Evolutionary conservation across 2,113 vertebrate species (phyloP).

Genomic region (Orycteropus afer): DNA sequence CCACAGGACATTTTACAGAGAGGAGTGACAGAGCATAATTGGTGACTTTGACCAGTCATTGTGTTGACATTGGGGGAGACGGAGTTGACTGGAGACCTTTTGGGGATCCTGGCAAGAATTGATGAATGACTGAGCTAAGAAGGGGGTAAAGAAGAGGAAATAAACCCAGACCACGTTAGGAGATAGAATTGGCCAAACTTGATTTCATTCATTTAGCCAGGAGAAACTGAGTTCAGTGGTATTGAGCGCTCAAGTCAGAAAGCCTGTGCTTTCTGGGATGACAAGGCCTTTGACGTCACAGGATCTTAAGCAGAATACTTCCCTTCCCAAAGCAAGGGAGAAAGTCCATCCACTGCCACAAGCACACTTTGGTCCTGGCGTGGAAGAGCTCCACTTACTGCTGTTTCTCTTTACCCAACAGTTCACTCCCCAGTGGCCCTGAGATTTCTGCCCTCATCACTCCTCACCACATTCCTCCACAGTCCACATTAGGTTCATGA

Average conservation of each 20-base stretch:
- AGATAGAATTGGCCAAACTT: too few relatives aligned
- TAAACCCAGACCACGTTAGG: not conserved
- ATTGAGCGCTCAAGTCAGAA: accelerated
- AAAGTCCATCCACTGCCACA: accelerated
- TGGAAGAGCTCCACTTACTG: not conserved
- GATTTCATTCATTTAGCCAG: accelerated
- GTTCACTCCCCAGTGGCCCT: not conserved
- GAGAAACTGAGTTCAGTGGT: not conserved
- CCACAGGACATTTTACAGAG: not conserved
- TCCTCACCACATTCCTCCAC: not conserved
- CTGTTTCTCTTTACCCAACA: not conserved
- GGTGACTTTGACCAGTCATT: not conserved
- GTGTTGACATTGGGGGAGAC: not conserved
- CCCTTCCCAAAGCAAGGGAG: not conserved
- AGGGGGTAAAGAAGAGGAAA: not conserved
- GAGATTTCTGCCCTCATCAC: not conserved
- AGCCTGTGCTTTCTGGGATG: not conserved
- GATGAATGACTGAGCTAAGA: not conserved
- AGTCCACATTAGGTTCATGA: not conserved
- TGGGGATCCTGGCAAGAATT: not conserved
- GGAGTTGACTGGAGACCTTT: too few relatives aligned
- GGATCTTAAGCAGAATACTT: not conserved
- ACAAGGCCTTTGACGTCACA: not conserved
- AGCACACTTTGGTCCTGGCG: not conserved
- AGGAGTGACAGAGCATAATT: accelerated